These are phyloP conservation scores for Chaenocephalus aceratus DNA, from an alignment of 2,113 vertebrate genomes.

Conservation along the genomic window DNA sequence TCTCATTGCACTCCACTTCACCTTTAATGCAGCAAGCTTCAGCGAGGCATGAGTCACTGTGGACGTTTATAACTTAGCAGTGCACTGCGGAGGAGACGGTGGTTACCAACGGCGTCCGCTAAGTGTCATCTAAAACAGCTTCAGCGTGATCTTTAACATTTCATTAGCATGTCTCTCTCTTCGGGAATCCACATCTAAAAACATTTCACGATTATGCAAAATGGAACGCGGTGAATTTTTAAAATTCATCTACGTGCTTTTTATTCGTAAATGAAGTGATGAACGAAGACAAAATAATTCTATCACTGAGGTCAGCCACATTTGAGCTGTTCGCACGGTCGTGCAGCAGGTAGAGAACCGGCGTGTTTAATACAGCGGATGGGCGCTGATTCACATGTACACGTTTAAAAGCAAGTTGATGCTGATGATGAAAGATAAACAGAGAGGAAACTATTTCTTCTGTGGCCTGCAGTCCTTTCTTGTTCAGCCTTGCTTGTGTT, in stretches of 20 bases:
- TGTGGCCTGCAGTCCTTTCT: conserved; percentile 53
- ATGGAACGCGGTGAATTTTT: background rate
- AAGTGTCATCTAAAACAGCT: background rate
- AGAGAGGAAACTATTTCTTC: background rate
- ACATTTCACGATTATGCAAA: background rate
- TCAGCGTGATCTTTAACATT: background rate
- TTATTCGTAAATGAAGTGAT: background rate
- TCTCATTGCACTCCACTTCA: conserved; percentile 37
- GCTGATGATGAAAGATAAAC: background rate
- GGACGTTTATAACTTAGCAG: conserved; percentile 42
- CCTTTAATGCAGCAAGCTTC: conserved; percentile 46
- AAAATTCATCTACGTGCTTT: background rate
- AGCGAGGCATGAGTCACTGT: conserved; percentile 37
- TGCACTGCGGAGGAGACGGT: conserved; percentile 5
- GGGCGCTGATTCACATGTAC: background rate
- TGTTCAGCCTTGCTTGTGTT: conserved; percentile 11
- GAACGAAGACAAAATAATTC: too few species aligned
- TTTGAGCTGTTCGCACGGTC: background rate
- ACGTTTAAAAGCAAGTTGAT: background rate
- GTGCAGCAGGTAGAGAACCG: background rate
- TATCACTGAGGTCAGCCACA: background rate
- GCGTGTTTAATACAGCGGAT: background rate
- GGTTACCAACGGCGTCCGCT: conserved; percentile 1
- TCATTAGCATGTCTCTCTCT: background rate
- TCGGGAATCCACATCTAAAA: background rate